These are phyloP conservation scores for Austrofundulus limnaeus DNA, from an alignment of 2,113 vertebrate genomes.

Conservation along the genomic window DNA sequence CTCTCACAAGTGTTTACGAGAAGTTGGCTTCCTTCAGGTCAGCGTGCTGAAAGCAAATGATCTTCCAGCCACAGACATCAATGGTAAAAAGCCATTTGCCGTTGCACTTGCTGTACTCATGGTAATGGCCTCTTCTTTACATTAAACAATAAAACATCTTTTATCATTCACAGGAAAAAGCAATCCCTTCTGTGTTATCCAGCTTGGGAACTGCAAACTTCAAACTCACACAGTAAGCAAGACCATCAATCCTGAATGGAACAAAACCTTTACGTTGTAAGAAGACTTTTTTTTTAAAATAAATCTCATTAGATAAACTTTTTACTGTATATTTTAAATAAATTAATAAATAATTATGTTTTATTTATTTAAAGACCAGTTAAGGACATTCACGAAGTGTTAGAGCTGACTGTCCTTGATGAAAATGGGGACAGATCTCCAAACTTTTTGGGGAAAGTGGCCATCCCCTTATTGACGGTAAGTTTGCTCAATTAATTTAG, in stretches of 20 bases:
- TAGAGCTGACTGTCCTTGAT: conserved; percentile 91
- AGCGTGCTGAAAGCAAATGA: conserved; percentile 93
- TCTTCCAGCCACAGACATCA: conserved; percentile 88
- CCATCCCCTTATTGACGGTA: conserved; percentile 91
- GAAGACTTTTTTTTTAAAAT: conserved; percentile 24
- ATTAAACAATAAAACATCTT: not conserved
- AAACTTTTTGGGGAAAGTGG: conserved; percentile 92
- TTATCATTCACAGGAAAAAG: conserved; percentile 85
- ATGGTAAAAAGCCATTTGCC: conserved; percentile 79
- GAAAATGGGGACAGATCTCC: conserved; percentile 94
- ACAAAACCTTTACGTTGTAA: conserved; percentile 94
- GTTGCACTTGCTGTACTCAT: not conserved
- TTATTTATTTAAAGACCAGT: conserved; percentile 83
- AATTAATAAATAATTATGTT: conserved; percentile 3
- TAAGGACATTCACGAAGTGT: conserved; percentile 92
- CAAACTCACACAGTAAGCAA: conserved; percentile 93
- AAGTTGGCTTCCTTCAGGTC: conserved; percentile 94
- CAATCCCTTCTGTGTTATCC: conserved; percentile 90
- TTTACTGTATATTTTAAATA: not conserved
- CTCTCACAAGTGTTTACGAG: conserved; percentile 80
- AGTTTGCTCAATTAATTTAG: conserved; percentile 66
- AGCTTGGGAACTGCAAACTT: conserved; percentile 90
- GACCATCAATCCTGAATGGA: conserved; percentile 94
- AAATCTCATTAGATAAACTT: not conserved
- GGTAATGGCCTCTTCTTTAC: not conserved